Evolutionary conservation across 1,140 invertebrate genomes (phyloP), one percentile per base, ranked within the genome.

Genomic region (Babylonia areolata): DNA sequence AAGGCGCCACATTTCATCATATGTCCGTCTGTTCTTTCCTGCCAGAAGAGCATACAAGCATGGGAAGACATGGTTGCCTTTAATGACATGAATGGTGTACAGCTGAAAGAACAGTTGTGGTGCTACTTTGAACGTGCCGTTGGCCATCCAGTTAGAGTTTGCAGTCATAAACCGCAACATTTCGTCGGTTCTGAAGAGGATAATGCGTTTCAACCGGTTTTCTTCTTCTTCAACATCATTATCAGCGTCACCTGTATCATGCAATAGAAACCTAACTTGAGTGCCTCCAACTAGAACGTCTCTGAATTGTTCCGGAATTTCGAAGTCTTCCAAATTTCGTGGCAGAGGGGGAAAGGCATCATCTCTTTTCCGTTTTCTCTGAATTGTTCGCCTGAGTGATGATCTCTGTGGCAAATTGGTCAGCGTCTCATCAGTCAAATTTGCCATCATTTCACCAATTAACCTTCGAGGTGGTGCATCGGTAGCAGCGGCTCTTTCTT

Each of bases 341-440:
- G 58, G 58, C 6, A 69, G 58, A 69, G 58, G n/a, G 58, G 58
- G n/a, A 69, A 69, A 69, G 58, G 58, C 58, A 69, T 69, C 58
- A 69, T 69, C 58, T 69, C 58, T 69, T 69, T 69, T 69, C 58
- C 58, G 58, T 69, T 69, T 69, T 69, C 58, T 69, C 58, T 69
- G 58, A 69, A 69, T 69, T 69, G 58, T 69, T 6, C 58, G 58
- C 58, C 58, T 69, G 58, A 69, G n/a, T 69, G 58, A 6, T 69
- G 58, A 69, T 69, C 58, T 69, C 20, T n/a, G 20, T 23, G 58
- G 58, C 58, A 69, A 69, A 69, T 69, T 69, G 58, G 6, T 23
- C n/a, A n/a, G 23, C 58, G 58, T 69, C 58, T 69, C 58, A 69
- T 69, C 58, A 69, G 20, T 69, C n/a, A n/a, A n/a, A n/a, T n/a